Evolutionary conservation across 2,797 vertebrate genomes (phyloP), one percentile per base, ranked within the genome.

Genomic region (Tangara arthus): DNA sequence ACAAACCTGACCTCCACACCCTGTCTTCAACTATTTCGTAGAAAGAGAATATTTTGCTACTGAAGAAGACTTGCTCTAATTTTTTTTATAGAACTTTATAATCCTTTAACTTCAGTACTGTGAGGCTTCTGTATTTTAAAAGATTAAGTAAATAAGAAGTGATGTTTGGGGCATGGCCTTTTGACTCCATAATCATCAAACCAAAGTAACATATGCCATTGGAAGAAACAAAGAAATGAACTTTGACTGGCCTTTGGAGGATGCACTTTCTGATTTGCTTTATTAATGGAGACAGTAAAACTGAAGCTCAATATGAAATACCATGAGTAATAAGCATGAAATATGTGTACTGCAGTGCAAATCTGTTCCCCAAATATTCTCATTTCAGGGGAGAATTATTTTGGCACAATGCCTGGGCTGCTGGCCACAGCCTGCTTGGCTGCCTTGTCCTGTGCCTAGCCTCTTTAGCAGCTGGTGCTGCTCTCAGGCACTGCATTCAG

Each of bases 371-470:
- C 87, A 94, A 83, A 88, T 91, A 94, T 59, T 81, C 87, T 89
- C 57, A 95, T 95, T 95, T 92, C 94, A 91, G 72, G 85, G 61
- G 44, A 95, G 39, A 93, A 89, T 92, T 91, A 42, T 87, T 87
- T 46, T 94, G 96, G 94, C 94, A 95, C 3, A 8, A 49, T 83
- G 91, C 87, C 95, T 92, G 76, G 69, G 72, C 89, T 94, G 46
- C 64, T 93, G 84, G 87, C 81, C 65, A 68, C 76, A 91, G 94
- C 59, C 66, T 90, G 68, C 41, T 60, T 63, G 85, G 52, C 61
- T 92, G 87, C 75, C 37, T 80, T 88, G 94, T 50, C 65, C 82
- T 81, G 42, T 78, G 57, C 56, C 34, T 44, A 66, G 76, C 44
- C 57, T 60, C 39, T 84, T 76, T 7, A 86, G 87, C 89, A 95